Evolutionary conservation across 2,797 vertebrate genomes (phyloP).

Genomic region (Heterohyrax brucei): DNA sequence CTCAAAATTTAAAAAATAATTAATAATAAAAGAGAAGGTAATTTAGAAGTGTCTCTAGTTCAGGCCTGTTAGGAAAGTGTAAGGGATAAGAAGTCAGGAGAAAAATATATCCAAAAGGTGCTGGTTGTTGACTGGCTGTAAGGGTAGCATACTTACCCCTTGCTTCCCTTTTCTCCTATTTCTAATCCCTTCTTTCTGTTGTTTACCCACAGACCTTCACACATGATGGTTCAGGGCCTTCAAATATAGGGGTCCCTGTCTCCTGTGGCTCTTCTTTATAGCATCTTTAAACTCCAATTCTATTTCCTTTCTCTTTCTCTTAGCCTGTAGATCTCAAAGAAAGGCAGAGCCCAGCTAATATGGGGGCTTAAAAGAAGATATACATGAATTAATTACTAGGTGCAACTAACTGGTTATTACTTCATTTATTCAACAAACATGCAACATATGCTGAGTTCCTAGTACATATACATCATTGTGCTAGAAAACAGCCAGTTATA

Average conservation of each 20-base stretch:
- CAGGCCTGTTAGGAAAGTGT: not conserved
- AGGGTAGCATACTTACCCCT: not conserved
- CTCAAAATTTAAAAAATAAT: constrained; percentile 7
- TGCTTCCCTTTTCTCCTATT: not conserved
- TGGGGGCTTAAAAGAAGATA: not conserved
- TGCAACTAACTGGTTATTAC: not conserved
- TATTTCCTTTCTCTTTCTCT: not conserved
- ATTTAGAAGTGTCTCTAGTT: not conserved
- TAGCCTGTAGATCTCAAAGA: not conserved
- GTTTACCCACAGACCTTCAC: not conserved
- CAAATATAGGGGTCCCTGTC: not conserved
- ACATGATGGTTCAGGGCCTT: not conserved
- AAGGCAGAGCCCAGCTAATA: not conserved
- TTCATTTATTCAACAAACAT: constrained; percentile 31
- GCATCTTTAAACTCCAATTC: not conserved
- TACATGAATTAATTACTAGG: not conserved
- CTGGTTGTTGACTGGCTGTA: not conserved
- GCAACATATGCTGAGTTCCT: not conserved
- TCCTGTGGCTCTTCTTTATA: not conserved
- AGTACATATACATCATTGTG: not conserved
- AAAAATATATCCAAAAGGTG: not conserved
- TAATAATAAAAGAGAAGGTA: constrained; percentile 43
- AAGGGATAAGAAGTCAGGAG: not conserved
- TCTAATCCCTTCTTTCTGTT: not conserved
- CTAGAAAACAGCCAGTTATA: not conserved